These are phyloP conservation scores for Selenia dentaria DNA, from an alignment of 2,888 invertebrate species.

Conservation along the genomic window DNA sequence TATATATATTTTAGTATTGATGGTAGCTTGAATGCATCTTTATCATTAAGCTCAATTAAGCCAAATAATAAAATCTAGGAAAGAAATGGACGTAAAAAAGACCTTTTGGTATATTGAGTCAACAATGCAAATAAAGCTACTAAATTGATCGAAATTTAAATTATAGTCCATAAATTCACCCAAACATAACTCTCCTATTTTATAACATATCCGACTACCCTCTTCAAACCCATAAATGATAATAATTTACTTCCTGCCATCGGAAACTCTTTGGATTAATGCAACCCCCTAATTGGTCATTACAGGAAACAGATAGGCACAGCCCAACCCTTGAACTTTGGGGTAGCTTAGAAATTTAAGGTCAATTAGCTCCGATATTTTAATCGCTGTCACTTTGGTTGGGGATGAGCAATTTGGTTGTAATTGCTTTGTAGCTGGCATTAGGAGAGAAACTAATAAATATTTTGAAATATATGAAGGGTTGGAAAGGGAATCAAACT, in stretches of 20 bases:
- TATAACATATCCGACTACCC: slow-evolving; percentile 15
- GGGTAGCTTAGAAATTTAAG: slow-evolving; percentile 31
- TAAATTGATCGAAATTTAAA: no score
- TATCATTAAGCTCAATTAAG: no score
- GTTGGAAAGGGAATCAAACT: no score
- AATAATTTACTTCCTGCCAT: slow-evolving; percentile 44
- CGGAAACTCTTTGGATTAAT: slow-evolving; percentile 53
- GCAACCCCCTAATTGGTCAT: slow-evolving; percentile 44
- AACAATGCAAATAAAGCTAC: no score
- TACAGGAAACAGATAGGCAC: slow-evolving; percentile 50
- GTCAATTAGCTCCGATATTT: slow-evolving; percentile 34
- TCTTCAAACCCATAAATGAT: slow-evolving; percentile 35
- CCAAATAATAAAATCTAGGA: no score
- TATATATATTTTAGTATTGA: no score
- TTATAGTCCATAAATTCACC: no score
- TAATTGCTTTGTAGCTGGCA: slow-evolving; percentile 8
- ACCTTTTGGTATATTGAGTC: no score
- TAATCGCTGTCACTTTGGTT: slow-evolving; percentile 31
- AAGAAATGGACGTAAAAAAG: no score
- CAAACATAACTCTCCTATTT: not conserved
- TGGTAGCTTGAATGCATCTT: no score
- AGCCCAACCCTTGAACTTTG: slow-evolving; percentile 50
- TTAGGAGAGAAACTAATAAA: no score
- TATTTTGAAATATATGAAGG: no score
- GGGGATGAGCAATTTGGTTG: slow-evolving; percentile 6